phyloP scores from a whole-genome alignment of 2,797 vertebrate genomes.

The Danio aesculapii region DNA sequence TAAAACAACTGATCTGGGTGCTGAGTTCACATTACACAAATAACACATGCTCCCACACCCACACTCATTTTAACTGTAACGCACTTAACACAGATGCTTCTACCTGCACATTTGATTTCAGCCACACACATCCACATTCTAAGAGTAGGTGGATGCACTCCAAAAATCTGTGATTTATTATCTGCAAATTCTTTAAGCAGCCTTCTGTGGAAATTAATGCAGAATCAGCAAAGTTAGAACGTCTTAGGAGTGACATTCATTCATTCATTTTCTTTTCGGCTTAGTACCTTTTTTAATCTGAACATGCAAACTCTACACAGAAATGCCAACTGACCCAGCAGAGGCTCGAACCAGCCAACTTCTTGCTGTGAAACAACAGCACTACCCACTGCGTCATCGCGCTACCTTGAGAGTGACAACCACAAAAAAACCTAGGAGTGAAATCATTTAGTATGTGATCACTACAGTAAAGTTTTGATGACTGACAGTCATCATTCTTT shows the following conservation, averaged over 20 bases:
- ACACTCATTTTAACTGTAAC: slow-evolving; percentile 8
- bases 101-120: not conserved
- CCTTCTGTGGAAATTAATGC: not conserved
- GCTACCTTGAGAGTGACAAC: no score
- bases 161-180: slow-evolving; percentile 33
- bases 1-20: slow-evolving; percentile 63
- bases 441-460: not conserved
- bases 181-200: slow-evolving; percentile 3
- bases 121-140: slow-evolving; percentile 10
- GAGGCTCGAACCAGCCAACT: no score
- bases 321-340: no score
- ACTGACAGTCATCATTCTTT: no score
- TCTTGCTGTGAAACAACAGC: no score
- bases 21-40: slow-evolving; percentile 60
- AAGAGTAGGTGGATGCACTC: not conserved
- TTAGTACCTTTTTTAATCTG: no score
- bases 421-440: no score
- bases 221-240: not conserved
- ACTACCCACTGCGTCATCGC: no score
- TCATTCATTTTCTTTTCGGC: no score
- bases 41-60: slow-evolving; percentile 10
- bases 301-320: no score
- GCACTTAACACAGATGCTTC: slow-evolving; percentile 10
- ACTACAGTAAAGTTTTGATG: not conserved
- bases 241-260: not conserved